Evolutionary conservation across 2,113 vertebrate species (phyloP).

Genomic region (Thermophis baileyi): DNA sequence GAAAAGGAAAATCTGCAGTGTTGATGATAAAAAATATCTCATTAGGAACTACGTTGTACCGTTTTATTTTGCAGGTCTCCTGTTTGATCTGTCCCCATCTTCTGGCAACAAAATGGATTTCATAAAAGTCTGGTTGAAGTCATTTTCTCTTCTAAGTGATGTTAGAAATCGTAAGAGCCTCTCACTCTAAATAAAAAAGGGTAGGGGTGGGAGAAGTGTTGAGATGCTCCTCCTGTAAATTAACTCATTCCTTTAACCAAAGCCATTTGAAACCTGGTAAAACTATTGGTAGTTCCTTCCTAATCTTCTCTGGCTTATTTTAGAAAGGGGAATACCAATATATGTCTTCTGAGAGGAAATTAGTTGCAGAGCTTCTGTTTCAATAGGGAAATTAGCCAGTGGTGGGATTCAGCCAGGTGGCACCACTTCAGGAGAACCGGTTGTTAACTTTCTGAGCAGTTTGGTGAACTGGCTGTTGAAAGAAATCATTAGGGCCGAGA

Average conservation of each 20-base stretch:
- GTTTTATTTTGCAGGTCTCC: not conserved
- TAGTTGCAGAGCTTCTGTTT: slow-evolving; percentile 1
- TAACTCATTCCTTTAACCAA: not conserved
- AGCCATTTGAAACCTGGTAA: not conserved
- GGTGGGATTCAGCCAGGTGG: too few relatives aligned
- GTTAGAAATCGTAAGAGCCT: not conserved
- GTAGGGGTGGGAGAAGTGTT: not conserved
- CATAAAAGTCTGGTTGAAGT: not conserved
- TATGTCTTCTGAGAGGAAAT: not conserved
- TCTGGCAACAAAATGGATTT: not conserved
- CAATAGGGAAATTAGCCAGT: slow-evolving; percentile 12
- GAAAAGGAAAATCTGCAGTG: not conserved
- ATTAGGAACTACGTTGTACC: not conserved
- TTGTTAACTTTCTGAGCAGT: too few relatives aligned
- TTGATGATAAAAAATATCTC: not conserved
- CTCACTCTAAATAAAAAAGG: not conserved
- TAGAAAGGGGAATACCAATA: not conserved
- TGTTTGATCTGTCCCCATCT: not conserved
- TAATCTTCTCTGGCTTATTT: slow-evolving; percentile 2
- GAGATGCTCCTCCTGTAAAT: not conserved
- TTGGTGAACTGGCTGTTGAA: too few relatives aligned
- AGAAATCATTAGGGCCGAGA: too few relatives aligned
- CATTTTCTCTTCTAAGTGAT: not conserved
- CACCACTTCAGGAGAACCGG: too few relatives aligned
- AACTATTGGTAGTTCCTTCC: not conserved